Evolutionary conservation across 1,140 invertebrate genomes (phyloP).

Genomic region (Hirudo medicinalis): DNA sequence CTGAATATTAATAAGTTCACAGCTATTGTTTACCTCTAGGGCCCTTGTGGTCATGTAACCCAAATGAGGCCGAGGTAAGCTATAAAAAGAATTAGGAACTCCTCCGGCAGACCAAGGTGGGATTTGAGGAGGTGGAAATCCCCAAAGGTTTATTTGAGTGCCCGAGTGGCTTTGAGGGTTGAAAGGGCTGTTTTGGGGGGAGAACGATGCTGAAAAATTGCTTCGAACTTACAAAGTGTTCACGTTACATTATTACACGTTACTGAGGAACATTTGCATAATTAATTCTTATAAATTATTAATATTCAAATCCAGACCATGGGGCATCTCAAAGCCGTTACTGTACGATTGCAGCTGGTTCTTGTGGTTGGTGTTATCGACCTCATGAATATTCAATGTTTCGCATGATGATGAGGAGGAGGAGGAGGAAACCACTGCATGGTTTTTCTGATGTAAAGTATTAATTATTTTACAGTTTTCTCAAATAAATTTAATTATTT

Average conservation of each 20-base stretch:
- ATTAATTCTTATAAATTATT: no score
- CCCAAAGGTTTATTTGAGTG: constrained; percentile 43
- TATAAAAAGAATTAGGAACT: constrained; percentile 3
- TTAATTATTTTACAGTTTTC: no score
- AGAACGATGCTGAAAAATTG: no score
- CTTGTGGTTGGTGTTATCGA: not conserved
- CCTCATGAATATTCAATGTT: no score
- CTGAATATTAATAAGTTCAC: not conserved
- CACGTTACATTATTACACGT: no score
- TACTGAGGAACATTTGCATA: no score
- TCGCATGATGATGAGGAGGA: no score
- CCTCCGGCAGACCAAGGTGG: constrained; percentile 10
- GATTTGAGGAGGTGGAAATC: constrained; percentile 27
- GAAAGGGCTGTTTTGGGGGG: constrained; percentile 33
- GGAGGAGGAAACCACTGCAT: no score
- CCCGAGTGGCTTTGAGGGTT: constrained; percentile 40
- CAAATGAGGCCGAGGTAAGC: constrained; percentile 3
- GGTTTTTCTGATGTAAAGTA: no score
- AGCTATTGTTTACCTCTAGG: constrained; percentile 7
- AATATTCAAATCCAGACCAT: no score
- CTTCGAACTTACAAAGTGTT: no score
- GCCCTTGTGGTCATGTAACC: constrained; percentile 20
- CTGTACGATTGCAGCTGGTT: not conserved
- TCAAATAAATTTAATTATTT: no score
- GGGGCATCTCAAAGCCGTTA: not conserved